These are phyloP conservation scores for Catocala fraxini DNA, from an alignment of 2,888 invertebrate genomes.

Conservation along the genomic window DNA sequence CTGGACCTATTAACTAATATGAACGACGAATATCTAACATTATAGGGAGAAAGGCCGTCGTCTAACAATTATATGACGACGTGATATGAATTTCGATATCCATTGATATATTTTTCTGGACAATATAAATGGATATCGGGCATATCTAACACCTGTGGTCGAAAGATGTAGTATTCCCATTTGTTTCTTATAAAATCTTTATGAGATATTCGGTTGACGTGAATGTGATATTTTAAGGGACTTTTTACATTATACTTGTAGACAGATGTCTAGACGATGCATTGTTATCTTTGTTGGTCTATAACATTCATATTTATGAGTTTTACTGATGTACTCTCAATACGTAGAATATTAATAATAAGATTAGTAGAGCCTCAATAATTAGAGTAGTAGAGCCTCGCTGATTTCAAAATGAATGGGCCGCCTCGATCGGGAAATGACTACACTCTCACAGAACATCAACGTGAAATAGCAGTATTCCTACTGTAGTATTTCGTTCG, in stretches of 20 bases:
- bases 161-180: neutral
- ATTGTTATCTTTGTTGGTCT: neutral
- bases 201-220: neutral
- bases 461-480: too few relatives aligned
- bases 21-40: neutral
- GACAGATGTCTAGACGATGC: neutral
- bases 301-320: too few relatives aligned
- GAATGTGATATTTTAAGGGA: neutral
- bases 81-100: conserved; percentile 3
- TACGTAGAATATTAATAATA: too few relatives aligned
- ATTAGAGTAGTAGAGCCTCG: too few relatives aligned
- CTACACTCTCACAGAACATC: too few relatives aligned
- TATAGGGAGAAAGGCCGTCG: neutral
- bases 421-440: too few relatives aligned
- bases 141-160: neutral
- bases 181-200: neutral
- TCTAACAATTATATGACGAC: conserved; percentile 1
- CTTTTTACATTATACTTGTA: neutral
- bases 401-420: too few relatives aligned
- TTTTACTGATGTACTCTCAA: too few relatives aligned
- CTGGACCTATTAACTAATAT: neutral
- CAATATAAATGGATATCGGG: conserved; percentile 4
- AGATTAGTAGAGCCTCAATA: too few relatives aligned
- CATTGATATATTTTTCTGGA: conserved; percentile 4
- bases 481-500: too few relatives aligned